These are phyloP conservation scores for Xestia c-nigrum DNA, from an alignment of 2,888 invertebrate species.

Conservation along the genomic window DNA sequence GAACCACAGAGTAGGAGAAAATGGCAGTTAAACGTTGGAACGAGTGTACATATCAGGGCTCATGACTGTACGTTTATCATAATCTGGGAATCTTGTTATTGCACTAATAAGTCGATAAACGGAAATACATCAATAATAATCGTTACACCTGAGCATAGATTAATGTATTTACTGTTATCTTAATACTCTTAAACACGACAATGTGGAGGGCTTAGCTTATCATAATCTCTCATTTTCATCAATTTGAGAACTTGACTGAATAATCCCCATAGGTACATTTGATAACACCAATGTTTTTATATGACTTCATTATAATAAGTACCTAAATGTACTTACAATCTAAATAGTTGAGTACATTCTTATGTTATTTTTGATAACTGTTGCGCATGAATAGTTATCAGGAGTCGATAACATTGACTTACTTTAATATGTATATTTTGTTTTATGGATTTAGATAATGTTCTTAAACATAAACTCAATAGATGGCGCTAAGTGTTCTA, in stretches of 20 bases:
- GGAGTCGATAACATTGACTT: conserved; percentile 11
- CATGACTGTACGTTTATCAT: background rate
- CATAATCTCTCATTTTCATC: conserved; percentile 1
- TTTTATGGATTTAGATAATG: conserved; percentile 11
- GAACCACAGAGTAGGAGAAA: background rate
- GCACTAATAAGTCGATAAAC: conserved; percentile 6
- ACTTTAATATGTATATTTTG: background rate
- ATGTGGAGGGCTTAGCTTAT: conserved; percentile 25
- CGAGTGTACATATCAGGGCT: background rate
- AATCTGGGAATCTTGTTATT: conserved; percentile 15
- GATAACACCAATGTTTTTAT: conserved; percentile 16
- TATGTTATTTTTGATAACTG: conserved; percentile 23
- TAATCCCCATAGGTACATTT: conserved; percentile 17
- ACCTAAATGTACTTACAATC: conserved; percentile 14
- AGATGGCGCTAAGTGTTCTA: conserved; percentile 42
- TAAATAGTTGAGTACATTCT: conserved; percentile 2
- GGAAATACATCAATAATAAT: conserved; percentile 10
- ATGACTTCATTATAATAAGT: background rate
- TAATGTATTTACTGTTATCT: conserved; percentile 27
- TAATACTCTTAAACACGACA: conserved; percentile 26
- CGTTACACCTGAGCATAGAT: conserved; percentile 12
- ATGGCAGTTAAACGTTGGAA: background rate
- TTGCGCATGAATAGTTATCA: conserved; percentile 16
- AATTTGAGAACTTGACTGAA: background rate
- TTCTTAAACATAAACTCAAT: background rate